Evolutionary conservation across 2,888 invertebrate genomes (phyloP).

Genomic region (Nomada ruficornis): DNA sequence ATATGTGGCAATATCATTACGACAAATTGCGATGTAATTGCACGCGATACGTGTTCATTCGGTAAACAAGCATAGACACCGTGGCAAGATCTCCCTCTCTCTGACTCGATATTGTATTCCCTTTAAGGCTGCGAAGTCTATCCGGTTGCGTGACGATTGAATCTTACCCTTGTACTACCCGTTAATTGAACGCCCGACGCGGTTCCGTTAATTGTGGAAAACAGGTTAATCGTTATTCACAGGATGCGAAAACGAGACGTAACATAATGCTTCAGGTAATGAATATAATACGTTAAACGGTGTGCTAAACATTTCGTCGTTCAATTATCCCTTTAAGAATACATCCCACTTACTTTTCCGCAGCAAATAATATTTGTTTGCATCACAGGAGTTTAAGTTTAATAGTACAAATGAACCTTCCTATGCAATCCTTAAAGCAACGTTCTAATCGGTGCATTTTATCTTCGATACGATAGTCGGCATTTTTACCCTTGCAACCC

Average conservation of each 20-base stretch:
- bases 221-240: conserved; percentile 55
- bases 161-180: conserved; percentile 46
- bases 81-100: conserved; percentile 24
- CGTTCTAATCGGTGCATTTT: neutral
- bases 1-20: conserved; percentile 47
- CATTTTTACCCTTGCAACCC: neutral
- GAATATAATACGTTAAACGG: neutral
- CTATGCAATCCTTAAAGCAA: neutral
- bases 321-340: neutral
- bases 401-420: neutral
- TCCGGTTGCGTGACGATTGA: conserved; percentile 53
- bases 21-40: conserved; percentile 69
- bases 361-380: too few relatives aligned
- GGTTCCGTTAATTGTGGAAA: conserved; percentile 52
- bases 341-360: neutral
- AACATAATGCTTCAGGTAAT: conserved; percentile 19
- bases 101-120: conserved; percentile 45
- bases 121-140: conserved; percentile 44
- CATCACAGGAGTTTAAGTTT: neutral
- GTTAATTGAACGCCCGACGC: conserved; percentile 64
- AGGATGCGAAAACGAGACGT: conserved; percentile 25
- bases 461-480: neutral
- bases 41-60: conserved; percentile 61
- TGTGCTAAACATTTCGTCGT: neutral
- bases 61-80: conserved; percentile 47